Conservation (phyloP, 2,797 vertebrate species). For the Heterohyrax brucei region DNA sequence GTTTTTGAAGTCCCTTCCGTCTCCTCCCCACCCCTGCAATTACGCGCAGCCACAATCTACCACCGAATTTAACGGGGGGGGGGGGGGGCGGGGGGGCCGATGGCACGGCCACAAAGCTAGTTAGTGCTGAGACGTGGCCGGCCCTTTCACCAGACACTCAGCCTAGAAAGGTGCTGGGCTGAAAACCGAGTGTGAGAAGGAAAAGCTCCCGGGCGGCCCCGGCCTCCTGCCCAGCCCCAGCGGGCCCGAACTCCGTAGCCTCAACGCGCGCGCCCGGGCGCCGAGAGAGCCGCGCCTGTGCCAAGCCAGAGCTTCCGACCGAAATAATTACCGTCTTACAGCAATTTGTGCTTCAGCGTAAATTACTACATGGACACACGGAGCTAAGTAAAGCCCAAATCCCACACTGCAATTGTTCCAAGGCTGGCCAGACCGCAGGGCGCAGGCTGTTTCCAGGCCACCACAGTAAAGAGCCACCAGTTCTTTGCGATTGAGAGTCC, state of each 20-base stretch:
- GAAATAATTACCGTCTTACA: conserved; percentile 81
- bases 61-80: too few species aligned
- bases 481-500: neutral
- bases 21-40: neutral
- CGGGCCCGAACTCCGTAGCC: neutral
- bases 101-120: neutral
- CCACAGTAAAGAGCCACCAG: too few species aligned
- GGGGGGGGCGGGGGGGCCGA: rapidly evolving
- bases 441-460: neutral
- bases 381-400: conserved; percentile 63
- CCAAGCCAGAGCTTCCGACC: conserved; percentile 64
- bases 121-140: neutral
- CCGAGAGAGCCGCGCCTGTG: neutral
- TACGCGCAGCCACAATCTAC: neutral
- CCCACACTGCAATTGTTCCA: conserved; percentile 76
- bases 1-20: neutral
- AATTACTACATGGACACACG: conserved; percentile 75
- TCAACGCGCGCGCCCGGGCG: neutral
- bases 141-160: neutral
- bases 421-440: conserved; percentile 74
- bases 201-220: neutral
- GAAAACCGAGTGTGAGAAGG: neutral
- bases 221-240: neutral
- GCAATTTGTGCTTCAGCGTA: conserved; percentile 79
- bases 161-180: neutral